Percentiles rank a stretch among this genome's conserved stretches.
Conservation (phyloP, 2,797 vertebrate species). For the Oryzias sinensis region DNA sequence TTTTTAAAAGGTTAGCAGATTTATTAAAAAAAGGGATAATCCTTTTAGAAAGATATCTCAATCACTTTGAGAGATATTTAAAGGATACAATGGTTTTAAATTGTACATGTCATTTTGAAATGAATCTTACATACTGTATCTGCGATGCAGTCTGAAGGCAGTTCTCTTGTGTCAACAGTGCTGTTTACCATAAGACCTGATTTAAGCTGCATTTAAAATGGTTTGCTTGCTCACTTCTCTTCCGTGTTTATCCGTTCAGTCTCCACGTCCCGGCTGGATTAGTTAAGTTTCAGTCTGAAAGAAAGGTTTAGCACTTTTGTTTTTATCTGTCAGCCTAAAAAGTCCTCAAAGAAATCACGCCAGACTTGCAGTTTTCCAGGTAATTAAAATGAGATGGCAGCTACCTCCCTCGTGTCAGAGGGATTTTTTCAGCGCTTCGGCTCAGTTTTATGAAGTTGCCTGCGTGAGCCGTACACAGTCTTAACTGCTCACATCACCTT, state of each 20-base stretch:
- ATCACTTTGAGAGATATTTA: conserved; percentile 53
- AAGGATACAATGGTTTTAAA: conserved; percentile 33
- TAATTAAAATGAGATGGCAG: conserved; percentile 73
- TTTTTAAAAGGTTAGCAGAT: no score
- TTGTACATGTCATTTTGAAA: conserved; percentile 13
- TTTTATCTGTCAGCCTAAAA: conserved; percentile 56
- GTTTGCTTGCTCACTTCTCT: conserved; percentile 61
- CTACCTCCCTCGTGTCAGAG: conserved; percentile 61
- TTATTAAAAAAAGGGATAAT: conserved; percentile 11
- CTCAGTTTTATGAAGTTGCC: conserved; percentile 57
- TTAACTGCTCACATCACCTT: conserved; percentile 47
- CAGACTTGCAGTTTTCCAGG: conserved; percentile 66
- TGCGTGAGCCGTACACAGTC: conserved; percentile 31
- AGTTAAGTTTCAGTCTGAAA: conserved; percentile 49
- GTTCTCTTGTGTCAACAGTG: conserved; percentile 24
- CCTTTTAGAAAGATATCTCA: conserved; percentile 51
- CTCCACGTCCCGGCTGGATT: conserved; percentile 56
- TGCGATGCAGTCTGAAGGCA: conserved; percentile 32
- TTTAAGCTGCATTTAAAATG: conserved; percentile 56
- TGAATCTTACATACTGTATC: conserved; percentile 33
- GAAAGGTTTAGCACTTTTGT: conserved; percentile 53
- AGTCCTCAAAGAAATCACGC: conserved; percentile 57
- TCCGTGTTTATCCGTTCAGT: conserved; percentile 57
- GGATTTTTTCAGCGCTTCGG: conserved; percentile 72
- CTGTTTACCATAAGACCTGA: conserved; percentile 56